Evolutionary conservation across 2,888 invertebrate species (phyloP).

Genomic region (Nemotelus pantherinus): DNA sequence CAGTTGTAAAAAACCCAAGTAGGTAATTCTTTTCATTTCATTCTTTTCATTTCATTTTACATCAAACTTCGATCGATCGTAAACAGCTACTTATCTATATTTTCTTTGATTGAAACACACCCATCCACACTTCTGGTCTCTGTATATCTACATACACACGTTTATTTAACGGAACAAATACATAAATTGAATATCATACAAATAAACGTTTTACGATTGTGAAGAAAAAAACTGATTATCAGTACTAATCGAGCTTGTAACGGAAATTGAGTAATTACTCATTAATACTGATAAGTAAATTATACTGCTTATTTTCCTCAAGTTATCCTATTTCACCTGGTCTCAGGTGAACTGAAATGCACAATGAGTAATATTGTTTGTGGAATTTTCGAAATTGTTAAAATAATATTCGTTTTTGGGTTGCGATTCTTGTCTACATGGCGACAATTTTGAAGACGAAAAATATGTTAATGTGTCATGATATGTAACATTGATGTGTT

Average conservation of each 20-base stretch:
- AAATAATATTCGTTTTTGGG: no score
- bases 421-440: no score
- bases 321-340: neutral
- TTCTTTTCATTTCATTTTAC: no score
- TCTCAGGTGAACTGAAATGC: neutral
- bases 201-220: slow-evolving; percentile 17
- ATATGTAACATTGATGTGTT: neutral
- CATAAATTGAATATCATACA: neutral
- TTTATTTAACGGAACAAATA: no score
- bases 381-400: no score
- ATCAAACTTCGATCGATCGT: no score
- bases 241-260: slow-evolving; percentile 27
- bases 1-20: no score
- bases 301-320: neutral
- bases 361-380: slow-evolving; percentile 7
- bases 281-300: slow-evolving; percentile 29
- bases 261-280: slow-evolving; percentile 32
- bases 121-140: no score
- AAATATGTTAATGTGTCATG: neutral
- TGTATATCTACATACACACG: no score
- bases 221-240: slow-evolving; percentile 13
- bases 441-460: neutral
- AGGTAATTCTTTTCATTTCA: no score
- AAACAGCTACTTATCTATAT: no score
- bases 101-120: no score